These are phyloP conservation scores for Syngnathus typhle DNA, from an alignment of 2,113 vertebrate genomes.

Conservation along the genomic window DNA sequence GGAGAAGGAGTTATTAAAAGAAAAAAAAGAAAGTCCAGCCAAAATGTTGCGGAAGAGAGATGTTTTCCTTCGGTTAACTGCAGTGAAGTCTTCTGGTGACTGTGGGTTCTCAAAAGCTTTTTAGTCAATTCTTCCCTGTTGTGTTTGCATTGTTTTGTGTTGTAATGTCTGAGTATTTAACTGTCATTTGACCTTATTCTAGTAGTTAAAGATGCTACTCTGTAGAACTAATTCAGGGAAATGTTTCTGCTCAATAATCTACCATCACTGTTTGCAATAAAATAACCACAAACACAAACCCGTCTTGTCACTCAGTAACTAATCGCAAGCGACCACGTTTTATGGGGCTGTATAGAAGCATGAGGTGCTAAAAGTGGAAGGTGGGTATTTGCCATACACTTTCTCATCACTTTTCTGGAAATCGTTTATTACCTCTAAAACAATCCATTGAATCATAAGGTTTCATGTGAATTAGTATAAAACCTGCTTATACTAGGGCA, in stretches of 20 bases:
- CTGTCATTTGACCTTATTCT: constrained; percentile 52
- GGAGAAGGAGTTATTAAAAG: not conserved
- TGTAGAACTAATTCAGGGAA: constrained; percentile 66
- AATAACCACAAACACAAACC: constrained; percentile 36
- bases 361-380: not conserved
- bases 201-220: constrained; percentile 50
- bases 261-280: constrained; percentile 65
- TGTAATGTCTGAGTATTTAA: constrained; percentile 58
- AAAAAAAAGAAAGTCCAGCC: not conserved
- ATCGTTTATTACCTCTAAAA: not conserved
- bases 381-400: not conserved
- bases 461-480: not conserved
- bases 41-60: not conserved
- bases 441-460: not conserved
- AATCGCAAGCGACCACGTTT: not conserved
- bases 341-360: no score
- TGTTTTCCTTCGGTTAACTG: constrained; percentile 7
- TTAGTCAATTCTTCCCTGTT: constrained; percentile 32
- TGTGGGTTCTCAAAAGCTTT: constrained; percentile 20
- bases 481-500: not conserved
- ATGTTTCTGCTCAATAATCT: constrained; percentile 50
- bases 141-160: constrained; percentile 54
- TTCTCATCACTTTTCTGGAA: not conserved
- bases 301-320: not conserved
- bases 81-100: constrained; percentile 14